Percentiles rank a stretch among this genome's conserved stretches.
Conservation (phyloP, 2,113 vertebrate genomes). For the Strix aluco region DNA sequence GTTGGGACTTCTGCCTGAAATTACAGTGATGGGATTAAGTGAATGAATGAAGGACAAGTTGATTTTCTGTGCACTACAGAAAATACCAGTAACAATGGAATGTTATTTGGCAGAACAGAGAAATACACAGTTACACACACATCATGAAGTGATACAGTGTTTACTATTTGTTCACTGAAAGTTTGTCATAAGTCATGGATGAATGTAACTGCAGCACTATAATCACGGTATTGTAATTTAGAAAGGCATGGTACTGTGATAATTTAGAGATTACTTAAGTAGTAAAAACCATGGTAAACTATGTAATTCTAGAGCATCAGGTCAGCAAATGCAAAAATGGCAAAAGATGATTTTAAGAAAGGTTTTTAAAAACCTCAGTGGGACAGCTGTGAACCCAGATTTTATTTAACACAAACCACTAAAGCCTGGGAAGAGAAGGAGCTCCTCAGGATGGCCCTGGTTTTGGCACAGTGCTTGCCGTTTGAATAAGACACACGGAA, state of each 20-base stretch:
- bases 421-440: neutral
- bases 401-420: conserved; percentile 22
- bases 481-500: neutral
- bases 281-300: neutral
- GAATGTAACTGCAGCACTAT: neutral
- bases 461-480: neutral
- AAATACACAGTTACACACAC: neutral
- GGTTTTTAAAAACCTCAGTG: neutral
- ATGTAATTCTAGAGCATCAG: neutral
- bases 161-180: neutral
- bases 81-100: neutral
- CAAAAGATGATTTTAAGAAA: neutral
- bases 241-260: neutral
- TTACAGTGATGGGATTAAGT: neutral
- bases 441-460: neutral
- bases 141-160: neutral
- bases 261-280: neutral
- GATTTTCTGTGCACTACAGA: neutral
- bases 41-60: neutral
- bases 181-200: neutral
- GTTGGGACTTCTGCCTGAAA: neutral
- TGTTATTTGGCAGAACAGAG: neutral
- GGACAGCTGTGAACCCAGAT: neutral
- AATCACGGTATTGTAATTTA: conserved; percentile 1
- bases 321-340: conserved; percentile 17